Evolutionary conservation across 2,113 vertebrate genomes (phyloP), one percentile per base, ranked within the genome.

Genomic region (Callocephalon fimbriatum): DNA sequence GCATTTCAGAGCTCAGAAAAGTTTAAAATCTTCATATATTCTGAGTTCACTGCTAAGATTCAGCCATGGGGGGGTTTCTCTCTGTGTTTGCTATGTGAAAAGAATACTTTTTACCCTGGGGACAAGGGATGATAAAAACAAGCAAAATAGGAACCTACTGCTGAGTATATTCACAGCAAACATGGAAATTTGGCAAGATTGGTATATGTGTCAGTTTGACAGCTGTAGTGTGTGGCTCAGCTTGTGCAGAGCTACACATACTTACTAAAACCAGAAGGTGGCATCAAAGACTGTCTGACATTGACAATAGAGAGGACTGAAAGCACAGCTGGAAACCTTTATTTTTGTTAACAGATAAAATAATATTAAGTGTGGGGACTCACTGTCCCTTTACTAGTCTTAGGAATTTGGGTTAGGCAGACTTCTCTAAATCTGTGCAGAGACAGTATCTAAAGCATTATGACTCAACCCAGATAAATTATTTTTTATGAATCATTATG

Each of bases 241-340:
- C 61, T 61, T 16, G 1, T 67, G 23, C 14, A 44, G n/a, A 68
- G 44, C 10, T 86, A 56, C 15, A 13, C 4, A 5, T 65, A 44
- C 50, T 66, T 80, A 67, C 21, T 92, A 51, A 77, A 77, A 71
- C 96, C 97, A 95, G 96, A 94, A 96, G 96, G 66, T 95, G 96
- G 96, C 95, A 91, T 89, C 88, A 91, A 87, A 96, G 86, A 66
- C 92, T 92, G 74, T 21, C 58, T 70, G 61, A 90, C 27, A 62
- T 59, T 47, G 80, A 47, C 29, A 65, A 25, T 5, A 80, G 56
- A 51, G 59, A 58, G 22, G 4, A 8, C 61, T 65, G 38, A 88
- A 86, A 92, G 17, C 5, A 27, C 8, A 11, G 7, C 3, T 65
- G 11, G 88, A 94, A 91, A 58, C 3, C 2, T 79, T 45, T 45